Conservation (phyloP, 2,797 vertebrate species). For the Lepus oiostolus region DNA sequence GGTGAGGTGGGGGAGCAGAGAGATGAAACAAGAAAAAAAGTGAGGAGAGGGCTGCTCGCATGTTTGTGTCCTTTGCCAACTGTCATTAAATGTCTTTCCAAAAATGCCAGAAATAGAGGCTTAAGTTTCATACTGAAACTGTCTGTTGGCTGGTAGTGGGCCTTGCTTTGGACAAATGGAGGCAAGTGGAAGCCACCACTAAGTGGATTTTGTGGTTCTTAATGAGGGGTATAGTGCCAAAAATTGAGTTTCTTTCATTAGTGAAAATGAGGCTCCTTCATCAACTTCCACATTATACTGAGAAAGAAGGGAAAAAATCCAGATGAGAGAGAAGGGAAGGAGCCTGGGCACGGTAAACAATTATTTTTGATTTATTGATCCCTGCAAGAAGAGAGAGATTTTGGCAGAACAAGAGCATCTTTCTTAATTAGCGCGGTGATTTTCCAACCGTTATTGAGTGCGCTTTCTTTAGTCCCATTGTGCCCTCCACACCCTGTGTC, state of each 20-base stretch:
- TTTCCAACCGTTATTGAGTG: slow-evolving; percentile 72
- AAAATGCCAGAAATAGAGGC: neutral
- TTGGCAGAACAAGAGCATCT: slow-evolving; percentile 76
- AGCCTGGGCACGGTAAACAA: slow-evolving; percentile 79
- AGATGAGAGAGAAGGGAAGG: slow-evolving; percentile 60
- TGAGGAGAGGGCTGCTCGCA: neutral
- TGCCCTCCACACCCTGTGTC: slow-evolving; percentile 14
- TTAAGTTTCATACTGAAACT: slow-evolving; percentile 33
- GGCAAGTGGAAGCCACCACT: slow-evolving; percentile 53
- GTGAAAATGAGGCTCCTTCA: slow-evolving; percentile 69
- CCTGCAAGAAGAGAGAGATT: slow-evolving; percentile 80
- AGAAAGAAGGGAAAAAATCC: slow-evolving; percentile 53
- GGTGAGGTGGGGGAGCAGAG: neutral
- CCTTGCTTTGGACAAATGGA: slow-evolving; percentile 63
- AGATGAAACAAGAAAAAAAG: neutral
- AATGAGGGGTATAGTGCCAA: slow-evolving; percentile 67
- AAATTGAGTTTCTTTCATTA: slow-evolving; percentile 82
- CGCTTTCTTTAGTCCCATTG: slow-evolving; percentile 60
- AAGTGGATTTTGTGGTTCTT: slow-evolving; percentile 70
- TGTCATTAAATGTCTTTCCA: slow-evolving; percentile 51
- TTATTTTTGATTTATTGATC: slow-evolving; percentile 84
- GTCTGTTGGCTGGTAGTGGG: neutral
- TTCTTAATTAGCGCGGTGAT: slow-evolving; percentile 82
- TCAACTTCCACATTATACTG: slow-evolving; percentile 75
- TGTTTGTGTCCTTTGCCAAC: neutral